These are phyloP conservation scores for Romanogobio albipinnatus DNA, from an alignment of 2,113 vertebrate species.

Conservation along the genomic window DNA sequence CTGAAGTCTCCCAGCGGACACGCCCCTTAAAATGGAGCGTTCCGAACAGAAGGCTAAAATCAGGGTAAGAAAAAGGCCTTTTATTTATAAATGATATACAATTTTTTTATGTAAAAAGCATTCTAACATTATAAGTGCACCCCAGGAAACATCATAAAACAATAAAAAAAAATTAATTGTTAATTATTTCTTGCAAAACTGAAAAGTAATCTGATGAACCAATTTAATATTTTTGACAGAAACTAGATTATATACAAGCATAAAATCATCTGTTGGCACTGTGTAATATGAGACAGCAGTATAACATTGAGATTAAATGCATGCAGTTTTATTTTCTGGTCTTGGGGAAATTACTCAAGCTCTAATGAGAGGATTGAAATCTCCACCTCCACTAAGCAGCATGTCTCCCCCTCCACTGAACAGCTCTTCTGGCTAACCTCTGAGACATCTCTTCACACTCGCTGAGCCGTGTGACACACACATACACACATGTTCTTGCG, in stretches of 20 bases:
- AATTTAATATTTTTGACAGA: not conserved
- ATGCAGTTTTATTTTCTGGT: constrained; percentile 10
- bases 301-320: not conserved
- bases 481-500: constrained; percentile 8
- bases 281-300: constrained; percentile 5
- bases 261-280: not conserved
- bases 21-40: too few species aligned
- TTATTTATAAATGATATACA: too few species aligned
- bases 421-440: constrained; percentile 15
- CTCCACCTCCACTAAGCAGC: constrained; percentile 39
- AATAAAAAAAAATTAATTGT: not conserved
- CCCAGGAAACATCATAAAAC: too few species aligned
- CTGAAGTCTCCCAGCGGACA: too few species aligned
- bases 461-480: constrained; percentile 17
- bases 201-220: not conserved
- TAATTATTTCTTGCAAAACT: not conserved
- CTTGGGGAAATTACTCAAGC: constrained; percentile 6
- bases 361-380: constrained; percentile 44
- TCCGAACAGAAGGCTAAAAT: too few species aligned
- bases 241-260: not conserved
- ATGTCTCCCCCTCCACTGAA: constrained; percentile 19
- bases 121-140: too few species aligned
- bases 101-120: too few species aligned
- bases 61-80: too few species aligned
- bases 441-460: constrained; percentile 48